Base-by-base conservation (phyloP, 1,140 invertebrate species). In the Helicoverpa zea region DNA sequence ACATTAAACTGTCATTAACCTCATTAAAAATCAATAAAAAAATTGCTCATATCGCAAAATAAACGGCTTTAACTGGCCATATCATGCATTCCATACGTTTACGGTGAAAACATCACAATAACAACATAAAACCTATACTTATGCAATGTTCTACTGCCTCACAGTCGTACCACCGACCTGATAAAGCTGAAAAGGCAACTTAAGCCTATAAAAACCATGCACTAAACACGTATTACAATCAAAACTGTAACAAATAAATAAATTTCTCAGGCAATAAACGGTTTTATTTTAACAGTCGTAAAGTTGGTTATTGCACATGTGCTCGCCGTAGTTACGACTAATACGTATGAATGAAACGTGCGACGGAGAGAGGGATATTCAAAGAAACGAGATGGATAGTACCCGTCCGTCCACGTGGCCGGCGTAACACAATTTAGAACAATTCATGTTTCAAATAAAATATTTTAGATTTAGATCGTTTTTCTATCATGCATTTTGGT, bases 111-210 rank as follows among this genome's bases (percentile, higher is more conserved):
- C 91, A 92, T 93, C 86, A 94, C 91, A 94, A 94, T 94, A 94
- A 94, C 90, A 93, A 91, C 92, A 91, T 94, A 94, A 94, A 94
- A 90, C 86, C 92, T 92, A 93, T 94, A 94, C 91, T 94, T 93
- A 94, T 94, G 93, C 93, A 93, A 94, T 94, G 92, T 91, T 93
- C 92, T 90, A 94, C 89, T 91, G 91, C 89, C 93, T 89, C 91
- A 94, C 93, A 88, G 90, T 86, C 90, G 88, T 89, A 91, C 93
- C 89, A 86, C 88, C 89, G 88, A 93, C 93, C 93, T 94, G 93
- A 94, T 94, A 94, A 93, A 94, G 91, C 92, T 94, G 92, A 94
- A 94, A 94, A 94, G 93, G 92, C 92, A 94, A 94, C 89, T 94
- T 92, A 93, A 92, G 90, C 92, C 92, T 93, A 94, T 94, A 94